phyloP scores from a whole-genome alignment of 2,797 vertebrate species.

The Betta splendens region DNA sequence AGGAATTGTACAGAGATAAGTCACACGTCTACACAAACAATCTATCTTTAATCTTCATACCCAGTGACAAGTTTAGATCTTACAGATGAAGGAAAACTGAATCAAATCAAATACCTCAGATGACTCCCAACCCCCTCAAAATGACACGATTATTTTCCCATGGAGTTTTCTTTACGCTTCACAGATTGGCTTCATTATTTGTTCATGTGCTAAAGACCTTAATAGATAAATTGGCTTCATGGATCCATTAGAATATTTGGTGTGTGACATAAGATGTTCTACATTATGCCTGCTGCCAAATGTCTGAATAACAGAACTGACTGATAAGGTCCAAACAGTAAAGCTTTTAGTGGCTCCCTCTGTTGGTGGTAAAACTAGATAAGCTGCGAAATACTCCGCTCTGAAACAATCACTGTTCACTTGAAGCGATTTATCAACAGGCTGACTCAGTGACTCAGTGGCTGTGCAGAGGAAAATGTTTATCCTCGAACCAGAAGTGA shows the following conservation, averaged over 20 bases:
- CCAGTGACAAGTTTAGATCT: slow-evolving; percentile 49
- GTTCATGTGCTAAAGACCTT: slow-evolving; percentile 2
- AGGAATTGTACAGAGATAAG: slow-evolving; percentile 37
- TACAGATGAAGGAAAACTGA: slow-evolving; percentile 54
- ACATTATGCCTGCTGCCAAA: not conserved
- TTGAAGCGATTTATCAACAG: not conserved
- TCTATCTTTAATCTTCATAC: slow-evolving; percentile 45
- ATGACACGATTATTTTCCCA: slow-evolving; percentile 35
- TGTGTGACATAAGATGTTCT: slow-evolving; percentile 18
- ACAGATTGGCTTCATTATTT: not conserved
- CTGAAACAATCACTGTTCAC: not conserved
- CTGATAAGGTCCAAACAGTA: not conserved
- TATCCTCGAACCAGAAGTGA: not conserved
- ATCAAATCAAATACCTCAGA: slow-evolving; percentile 46
- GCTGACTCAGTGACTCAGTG: not conserved
- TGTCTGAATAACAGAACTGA: slow-evolving; percentile 4
- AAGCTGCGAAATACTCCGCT: not conserved
- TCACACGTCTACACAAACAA: slow-evolving; percentile 28
- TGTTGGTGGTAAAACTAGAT: slow-evolving; percentile 12
- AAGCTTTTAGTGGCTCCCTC: slow-evolving; percentile 32
- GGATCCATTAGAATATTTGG: slow-evolving; percentile 6
- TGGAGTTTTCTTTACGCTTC: not conserved
- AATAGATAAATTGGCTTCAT: slow-evolving; percentile 2
- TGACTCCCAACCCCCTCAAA: slow-evolving; percentile 25
- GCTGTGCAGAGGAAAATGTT: not conserved